Percentiles rank a stretch among this genome's conserved stretches.
Conservation (phyloP, 2,888 invertebrate genomes). For the Cephus spinipes region DNA sequence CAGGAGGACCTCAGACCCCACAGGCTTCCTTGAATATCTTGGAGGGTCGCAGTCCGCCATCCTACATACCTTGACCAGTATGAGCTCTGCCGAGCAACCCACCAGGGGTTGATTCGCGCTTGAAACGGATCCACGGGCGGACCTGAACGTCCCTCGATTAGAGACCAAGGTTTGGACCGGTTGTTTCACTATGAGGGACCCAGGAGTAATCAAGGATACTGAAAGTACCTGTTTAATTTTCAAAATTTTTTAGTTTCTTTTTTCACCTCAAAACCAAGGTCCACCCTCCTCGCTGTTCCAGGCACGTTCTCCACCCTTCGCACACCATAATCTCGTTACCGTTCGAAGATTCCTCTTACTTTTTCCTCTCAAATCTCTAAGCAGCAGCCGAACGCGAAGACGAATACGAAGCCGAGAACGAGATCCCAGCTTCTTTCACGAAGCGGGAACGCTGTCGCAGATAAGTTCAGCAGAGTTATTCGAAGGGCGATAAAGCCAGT, state of each 20-base stretch:
- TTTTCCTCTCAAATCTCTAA: not conserved
- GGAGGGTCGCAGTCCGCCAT: not conserved
- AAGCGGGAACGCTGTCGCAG: constrained; percentile 11
- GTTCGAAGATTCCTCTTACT: not conserved
- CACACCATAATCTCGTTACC: not conserved
- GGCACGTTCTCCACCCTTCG: not conserved
- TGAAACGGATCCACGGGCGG: not conserved
- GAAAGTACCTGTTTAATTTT: not conserved
- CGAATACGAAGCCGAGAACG: not conserved
- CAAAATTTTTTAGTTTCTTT: not conserved
- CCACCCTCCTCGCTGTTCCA: not conserved
- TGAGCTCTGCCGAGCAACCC: not conserved
- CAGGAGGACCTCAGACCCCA: not conserved
- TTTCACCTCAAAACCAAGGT: not conserved
- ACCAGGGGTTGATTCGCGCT: not conserved
- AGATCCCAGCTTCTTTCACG: constrained; percentile 6
- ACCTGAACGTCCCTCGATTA: not conserved
- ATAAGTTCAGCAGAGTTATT: constrained; percentile 37
- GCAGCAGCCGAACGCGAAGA: not conserved
- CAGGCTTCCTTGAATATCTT: not conserved
- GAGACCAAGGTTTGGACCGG: not conserved
- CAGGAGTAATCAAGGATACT: not conserved
- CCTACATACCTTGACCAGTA: not conserved
- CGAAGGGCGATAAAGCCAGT: constrained; percentile 51
- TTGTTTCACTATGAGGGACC: not conserved